A percentile compares a stretch with the other conserved stretches of the same genome.
Conservation (phyloP, 2,888 invertebrate species). For the Heliconius ismenius region DNA sequence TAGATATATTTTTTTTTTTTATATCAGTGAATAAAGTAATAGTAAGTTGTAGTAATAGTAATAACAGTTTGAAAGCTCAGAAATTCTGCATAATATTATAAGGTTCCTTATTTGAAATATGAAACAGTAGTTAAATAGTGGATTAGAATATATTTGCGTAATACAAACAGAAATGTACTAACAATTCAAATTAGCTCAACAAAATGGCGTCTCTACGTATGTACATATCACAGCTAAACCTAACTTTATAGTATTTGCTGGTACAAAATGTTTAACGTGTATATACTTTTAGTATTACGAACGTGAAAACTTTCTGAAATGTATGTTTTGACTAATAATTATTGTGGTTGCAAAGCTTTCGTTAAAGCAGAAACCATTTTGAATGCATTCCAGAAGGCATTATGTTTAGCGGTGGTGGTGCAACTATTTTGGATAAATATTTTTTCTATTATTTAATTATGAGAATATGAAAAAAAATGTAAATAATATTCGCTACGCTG, state of each 20-base stretch:
- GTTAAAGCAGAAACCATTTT: neutral
- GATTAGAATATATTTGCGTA: neutral
- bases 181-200: conserved; percentile 1
- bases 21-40: too few species aligned
- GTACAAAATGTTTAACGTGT: neutral
- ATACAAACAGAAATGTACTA: neutral
- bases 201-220: neutral
- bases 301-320: conserved; percentile 7
- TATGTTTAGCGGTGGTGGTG: neutral
- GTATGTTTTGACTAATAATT: conserved; percentile 12
- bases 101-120: neutral
- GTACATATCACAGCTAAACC: neutral
- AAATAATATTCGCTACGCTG: too few species aligned
- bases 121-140: conserved; percentile 1
- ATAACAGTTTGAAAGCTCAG: too few species aligned
- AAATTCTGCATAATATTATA: neutral
- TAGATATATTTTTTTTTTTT: too few species aligned
- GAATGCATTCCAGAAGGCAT: neutral
- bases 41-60: too few species aligned
- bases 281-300: neutral
- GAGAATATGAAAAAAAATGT: too few species aligned
- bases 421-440: too few species aligned
- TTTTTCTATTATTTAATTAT: too few species aligned
- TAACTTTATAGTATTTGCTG: neutral
- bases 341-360: conserved; percentile 1